Evolutionary conservation across 2,113 vertebrate species (phyloP).

Genomic region (Piaya cayana): DNA sequence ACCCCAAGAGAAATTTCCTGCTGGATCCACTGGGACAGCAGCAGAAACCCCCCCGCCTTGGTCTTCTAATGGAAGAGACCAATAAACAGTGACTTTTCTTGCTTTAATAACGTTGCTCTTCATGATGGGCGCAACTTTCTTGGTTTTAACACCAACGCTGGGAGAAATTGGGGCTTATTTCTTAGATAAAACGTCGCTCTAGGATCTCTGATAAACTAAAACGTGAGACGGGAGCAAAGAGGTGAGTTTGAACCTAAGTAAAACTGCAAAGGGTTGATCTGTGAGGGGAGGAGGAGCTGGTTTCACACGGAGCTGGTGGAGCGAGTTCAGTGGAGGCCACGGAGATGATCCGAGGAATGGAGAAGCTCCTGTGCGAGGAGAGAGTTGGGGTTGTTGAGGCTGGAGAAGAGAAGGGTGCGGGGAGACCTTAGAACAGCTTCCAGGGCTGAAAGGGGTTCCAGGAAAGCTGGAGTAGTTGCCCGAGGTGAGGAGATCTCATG

Average conservation of each 20-base stretch:
- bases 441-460: too few species aligned
- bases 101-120: background rate
- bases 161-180: background rate
- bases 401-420: too few species aligned
- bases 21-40: fast-evolving
- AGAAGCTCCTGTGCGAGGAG: too few species aligned
- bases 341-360: too few species aligned
- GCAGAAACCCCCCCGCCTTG: background rate
- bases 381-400: too few species aligned
- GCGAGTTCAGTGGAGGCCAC: too few species aligned
- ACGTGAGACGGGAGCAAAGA: background rate
- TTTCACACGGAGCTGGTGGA: too few species aligned
- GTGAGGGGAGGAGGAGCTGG: background rate
- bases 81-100: background rate
- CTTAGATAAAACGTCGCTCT: background rate
- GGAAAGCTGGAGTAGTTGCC: too few species aligned
- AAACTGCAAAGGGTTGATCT: background rate
- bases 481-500: fast-evolving
- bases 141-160: background rate
- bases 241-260: background rate
- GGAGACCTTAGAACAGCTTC: too few species aligned
- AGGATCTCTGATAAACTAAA: background rate
- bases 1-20: background rate
- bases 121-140: background rate
- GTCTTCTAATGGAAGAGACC: background rate